Evolutionary conservation across 2,888 invertebrate genomes (phyloP), one percentile per base, ranked within the genome.

Genomic region (Lomographa bimaculata): DNA sequence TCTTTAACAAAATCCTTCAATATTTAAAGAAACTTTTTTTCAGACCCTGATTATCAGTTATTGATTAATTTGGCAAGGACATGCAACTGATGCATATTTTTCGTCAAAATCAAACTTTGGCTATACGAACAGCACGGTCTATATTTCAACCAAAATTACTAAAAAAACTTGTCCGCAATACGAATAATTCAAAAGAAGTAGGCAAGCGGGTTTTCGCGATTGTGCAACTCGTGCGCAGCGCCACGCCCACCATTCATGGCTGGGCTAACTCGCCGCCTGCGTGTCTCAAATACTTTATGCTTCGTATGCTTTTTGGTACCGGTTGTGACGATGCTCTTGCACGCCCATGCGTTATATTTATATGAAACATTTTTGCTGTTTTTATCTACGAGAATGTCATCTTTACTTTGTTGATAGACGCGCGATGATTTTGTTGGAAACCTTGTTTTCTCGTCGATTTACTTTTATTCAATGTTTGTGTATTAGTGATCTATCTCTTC

Each of bases 201-300:
- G 49, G 51, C 41, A 46, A 54, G 47, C 54, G 19, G 45, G 56
- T 54, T 54, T 46, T 51, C 34, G 43, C 39, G 50, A 46, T 69
- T 73, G 63, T 58, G 59, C 61, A 68, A 68, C 58, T 54, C 60
- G 46, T 48, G 52, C 61, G 54, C 54, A 55, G 35, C 44, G 45
- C 44, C 65, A 62, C 64, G 51, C 71, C 68, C 57, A 58, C 62
- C 54, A 45, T 57, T 60, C 60, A 61, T 57, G 59, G 42, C 36
- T 41, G 40, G 40, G 40, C 44, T 45, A 44, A 17, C 30, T 35
- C 14, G 55, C 46, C 61, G 60, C 54, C 57, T 33, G 45, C 37
- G 39, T 41, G 64, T 64, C 64, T 61, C 53, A 64, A 59, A 51
- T 48, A 41, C 38, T 45, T 47, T n/a, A 26, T 20, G 36, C 38